phyloP scores from a whole-genome alignment of 2,797 vertebrate species.

The Trachurus trachurus region DNA sequence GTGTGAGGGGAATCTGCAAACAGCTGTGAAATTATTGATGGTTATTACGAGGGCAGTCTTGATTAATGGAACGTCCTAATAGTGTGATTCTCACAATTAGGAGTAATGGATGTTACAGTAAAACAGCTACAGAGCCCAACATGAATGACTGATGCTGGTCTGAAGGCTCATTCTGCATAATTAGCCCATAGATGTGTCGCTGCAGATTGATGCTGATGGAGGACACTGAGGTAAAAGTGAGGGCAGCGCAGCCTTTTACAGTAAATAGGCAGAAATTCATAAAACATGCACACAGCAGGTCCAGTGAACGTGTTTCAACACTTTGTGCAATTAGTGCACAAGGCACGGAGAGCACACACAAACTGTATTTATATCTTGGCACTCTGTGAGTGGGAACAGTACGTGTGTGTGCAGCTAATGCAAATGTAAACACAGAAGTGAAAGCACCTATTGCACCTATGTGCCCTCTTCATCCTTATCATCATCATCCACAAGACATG shows the following conservation, averaged over 20 bases:
- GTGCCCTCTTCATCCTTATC: background rate
- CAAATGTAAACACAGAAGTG: background rate
- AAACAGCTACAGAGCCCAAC: slow-evolving; percentile 54
- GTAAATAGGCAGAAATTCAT: slow-evolving; percentile 5
- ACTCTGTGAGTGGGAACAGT: background rate
- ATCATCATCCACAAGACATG: background rate
- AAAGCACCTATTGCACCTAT: background rate
- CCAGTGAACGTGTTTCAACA: background rate
- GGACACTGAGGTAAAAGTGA: slow-evolving; percentile 46
- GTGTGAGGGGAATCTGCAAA: slow-evolving; percentile 39
- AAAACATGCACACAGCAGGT: slow-evolving; percentile 14
- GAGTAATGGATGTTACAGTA: slow-evolving; percentile 69
- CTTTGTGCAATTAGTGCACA: slow-evolving; percentile 1
- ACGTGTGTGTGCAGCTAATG: background rate
- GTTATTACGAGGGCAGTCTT: slow-evolving; percentile 46
- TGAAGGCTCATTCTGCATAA: slow-evolving; percentile 50
- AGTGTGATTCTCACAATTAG: slow-evolving; percentile 68
- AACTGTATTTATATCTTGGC: background rate
- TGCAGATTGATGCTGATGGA: slow-evolving; percentile 61
- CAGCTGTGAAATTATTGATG: slow-evolving; percentile 55
- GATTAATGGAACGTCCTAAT: slow-evolving; percentile 70
- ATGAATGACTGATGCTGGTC: slow-evolving; percentile 58
- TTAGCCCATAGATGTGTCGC: slow-evolving; percentile 48
- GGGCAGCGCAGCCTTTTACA: slow-evolving; percentile 9
- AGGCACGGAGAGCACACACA: slow-evolving; percentile 2